phyloP scores from a whole-genome alignment of 2,888 invertebrate species.

The Hirtodrosophila confusa region DNA sequence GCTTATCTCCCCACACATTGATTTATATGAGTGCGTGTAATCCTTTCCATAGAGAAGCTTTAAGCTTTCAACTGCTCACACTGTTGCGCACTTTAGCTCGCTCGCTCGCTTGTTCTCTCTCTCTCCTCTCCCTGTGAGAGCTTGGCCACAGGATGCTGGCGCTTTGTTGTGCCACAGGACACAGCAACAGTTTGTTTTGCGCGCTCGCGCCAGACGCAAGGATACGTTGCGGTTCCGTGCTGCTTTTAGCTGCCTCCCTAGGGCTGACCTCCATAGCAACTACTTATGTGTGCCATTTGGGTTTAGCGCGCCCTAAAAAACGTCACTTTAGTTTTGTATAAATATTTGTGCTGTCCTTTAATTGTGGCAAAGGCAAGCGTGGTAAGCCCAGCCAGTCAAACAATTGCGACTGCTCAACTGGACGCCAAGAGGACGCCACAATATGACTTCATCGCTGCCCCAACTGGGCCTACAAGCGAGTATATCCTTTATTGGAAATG shows the following conservation, averaged over 20 bases:
- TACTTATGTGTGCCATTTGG: too few relatives aligned
- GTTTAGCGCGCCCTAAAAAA: background rate
- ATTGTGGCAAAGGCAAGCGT: conserved; percentile 42
- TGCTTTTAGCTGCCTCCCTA: conserved; percentile 16
- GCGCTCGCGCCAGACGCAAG: conserved; percentile 64
- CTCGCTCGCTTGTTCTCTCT: conserved; percentile 14
- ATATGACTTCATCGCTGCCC: conserved; percentile 59
- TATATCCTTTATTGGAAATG: background rate
- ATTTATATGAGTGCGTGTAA: conserved; percentile 68
- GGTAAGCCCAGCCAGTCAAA: conserved; percentile 51
- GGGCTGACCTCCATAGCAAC: conserved; percentile 5
- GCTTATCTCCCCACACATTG: conserved; percentile 42
- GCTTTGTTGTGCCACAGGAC: conserved; percentile 18
- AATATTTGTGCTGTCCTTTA: conserved; percentile 11
- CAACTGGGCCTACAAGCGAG: conserved; percentile 11
- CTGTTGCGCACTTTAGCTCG: conserved; percentile 26
- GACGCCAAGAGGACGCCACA: conserved; percentile 12
- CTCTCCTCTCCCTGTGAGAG: conserved; percentile 3
- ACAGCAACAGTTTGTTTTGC: conserved; percentile 80
- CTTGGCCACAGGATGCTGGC: conserved; percentile 25
- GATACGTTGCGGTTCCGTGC: conserved; percentile 32
- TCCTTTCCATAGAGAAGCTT: conserved; percentile 63
- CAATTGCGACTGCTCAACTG: conserved; percentile 2
- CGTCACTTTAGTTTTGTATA: conserved; percentile 2
- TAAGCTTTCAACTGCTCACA: conserved; percentile 39